These are phyloP conservation scores for Psylliodes chrysocephalus DNA, from an alignment of 2,888 invertebrate species.

Conservation along the genomic window DNA sequence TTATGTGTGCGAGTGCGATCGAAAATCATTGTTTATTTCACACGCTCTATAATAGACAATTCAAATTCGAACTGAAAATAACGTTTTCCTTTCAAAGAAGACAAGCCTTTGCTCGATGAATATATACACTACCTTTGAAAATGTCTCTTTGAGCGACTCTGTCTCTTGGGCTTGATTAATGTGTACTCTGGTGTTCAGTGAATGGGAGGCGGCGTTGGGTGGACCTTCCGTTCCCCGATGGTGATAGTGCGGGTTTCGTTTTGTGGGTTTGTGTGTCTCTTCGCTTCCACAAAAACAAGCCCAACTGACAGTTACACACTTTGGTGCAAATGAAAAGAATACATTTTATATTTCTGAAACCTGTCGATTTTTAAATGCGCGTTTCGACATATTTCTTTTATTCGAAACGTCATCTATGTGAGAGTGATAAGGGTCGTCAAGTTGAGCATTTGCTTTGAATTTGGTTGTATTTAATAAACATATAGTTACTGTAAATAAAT, in stretches of 20 bases:
- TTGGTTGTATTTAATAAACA: no score
- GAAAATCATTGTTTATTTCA: no score
- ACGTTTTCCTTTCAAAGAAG: background rate
- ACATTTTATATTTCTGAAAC: no score
- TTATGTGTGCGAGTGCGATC: no score
- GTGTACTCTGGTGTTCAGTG: background rate
- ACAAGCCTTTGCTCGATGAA: conserved; percentile 2
- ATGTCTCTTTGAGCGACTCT: conserved; percentile 14
- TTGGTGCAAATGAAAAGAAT: no score
- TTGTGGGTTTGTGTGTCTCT: conserved; percentile 8
- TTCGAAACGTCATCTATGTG: no score
- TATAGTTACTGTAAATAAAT: no score
- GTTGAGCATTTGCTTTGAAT: no score
- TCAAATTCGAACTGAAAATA: background rate
- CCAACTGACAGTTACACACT: background rate
- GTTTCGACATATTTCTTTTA: no score
- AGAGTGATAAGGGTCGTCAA: no score
- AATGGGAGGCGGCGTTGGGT: background rate
- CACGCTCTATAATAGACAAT: background rate
- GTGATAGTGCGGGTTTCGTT: conserved; percentile 7
- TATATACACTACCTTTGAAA: conserved; percentile 22
- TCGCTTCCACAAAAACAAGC: background rate
- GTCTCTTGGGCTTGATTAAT: conserved; percentile 13
- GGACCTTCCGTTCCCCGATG: background rate
- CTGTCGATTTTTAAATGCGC: no score